Conservation (phyloP, 2,797 vertebrate genomes). For the Ctenochaetus hawaiiensis region DNA sequence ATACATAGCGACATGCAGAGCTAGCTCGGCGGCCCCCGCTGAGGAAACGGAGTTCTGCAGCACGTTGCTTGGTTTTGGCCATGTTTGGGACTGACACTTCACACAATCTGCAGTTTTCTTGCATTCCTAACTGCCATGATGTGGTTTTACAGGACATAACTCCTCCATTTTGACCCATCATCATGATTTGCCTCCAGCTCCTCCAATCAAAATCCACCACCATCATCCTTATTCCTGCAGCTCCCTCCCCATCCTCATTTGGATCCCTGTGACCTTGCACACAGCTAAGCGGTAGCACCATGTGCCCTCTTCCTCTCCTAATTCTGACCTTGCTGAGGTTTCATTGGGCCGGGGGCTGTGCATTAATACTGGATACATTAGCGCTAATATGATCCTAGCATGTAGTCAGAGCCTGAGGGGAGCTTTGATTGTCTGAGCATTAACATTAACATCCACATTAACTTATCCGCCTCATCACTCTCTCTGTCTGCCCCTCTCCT, state of each 20-base stretch:
- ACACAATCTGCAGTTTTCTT: conserved; percentile 32
- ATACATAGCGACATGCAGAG: conserved; percentile 36
- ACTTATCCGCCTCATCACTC: conserved; percentile 72
- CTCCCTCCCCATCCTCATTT: conserved; percentile 23
- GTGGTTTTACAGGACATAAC: conserved; percentile 19
- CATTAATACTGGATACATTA: conserved; percentile 82
- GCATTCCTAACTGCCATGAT: background rate
- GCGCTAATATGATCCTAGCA: conserved; percentile 83
- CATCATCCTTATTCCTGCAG: conserved; percentile 18
- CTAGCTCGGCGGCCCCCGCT: conserved; percentile 24
- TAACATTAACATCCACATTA: conserved; percentile 83
- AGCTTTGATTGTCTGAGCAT: conserved; percentile 82
- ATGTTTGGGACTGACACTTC: background rate
- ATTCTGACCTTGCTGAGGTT: conserved; percentile 75
- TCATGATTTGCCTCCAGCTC: conserved; percentile 15
- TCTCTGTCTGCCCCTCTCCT: conserved; percentile 42
- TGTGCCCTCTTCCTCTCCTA: conserved; percentile 53
- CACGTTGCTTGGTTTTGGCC: conserved; percentile 1
- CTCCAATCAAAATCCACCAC: conserved; percentile 10
- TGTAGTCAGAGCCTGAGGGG: conserved; percentile 78
- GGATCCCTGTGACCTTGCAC: conserved; percentile 59
- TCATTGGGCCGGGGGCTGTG: conserved; percentile 48
- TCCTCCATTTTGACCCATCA: conserved; percentile 21
- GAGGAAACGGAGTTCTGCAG: conserved; percentile 25
- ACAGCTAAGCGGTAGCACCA: conserved; percentile 31